Evolutionary conservation across 1,140 invertebrate genomes (phyloP).

Genomic region (Zophobas morio): DNA sequence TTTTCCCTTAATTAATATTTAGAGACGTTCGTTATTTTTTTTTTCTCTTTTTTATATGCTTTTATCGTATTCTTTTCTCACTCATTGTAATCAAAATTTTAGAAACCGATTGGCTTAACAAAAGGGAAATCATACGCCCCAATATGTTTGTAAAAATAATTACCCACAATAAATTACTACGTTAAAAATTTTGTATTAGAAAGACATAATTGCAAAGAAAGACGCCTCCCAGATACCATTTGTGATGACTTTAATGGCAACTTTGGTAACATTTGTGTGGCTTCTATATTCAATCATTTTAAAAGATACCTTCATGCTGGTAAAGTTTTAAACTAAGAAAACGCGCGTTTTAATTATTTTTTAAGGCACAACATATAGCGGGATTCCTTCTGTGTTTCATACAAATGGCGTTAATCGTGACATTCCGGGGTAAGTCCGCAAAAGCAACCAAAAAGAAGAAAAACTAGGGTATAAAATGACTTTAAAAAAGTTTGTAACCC

Average conservation of each 20-base stretch:
- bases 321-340: slow-evolving; percentile 68
- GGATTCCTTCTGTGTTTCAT: slow-evolving; percentile 72
- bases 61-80: too few species aligned
- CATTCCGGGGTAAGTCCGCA: background rate
- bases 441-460: slow-evolving; percentile 18
- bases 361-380: slow-evolving; percentile 80
- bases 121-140: too few species aligned
- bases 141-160: slow-evolving; percentile 57
- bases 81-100: too few species aligned
- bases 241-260: slow-evolving; percentile 84
- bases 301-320: slow-evolving; percentile 82
- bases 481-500: background rate
- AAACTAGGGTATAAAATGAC: background rate
- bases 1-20: too few species aligned
- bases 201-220: slow-evolving; percentile 80
- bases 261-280: slow-evolving; percentile 84
- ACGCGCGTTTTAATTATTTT: slow-evolving; percentile 57
- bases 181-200: slow-evolving; percentile 68
- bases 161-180: slow-evolving; percentile 2
- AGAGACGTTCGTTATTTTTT: too few species aligned
- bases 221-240: slow-evolving; percentile 86
- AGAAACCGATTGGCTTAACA: too few species aligned
- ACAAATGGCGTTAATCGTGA: slow-evolving; percentile 76
- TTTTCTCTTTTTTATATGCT: too few species aligned
- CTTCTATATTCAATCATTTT: slow-evolving; percentile 85